Evolutionary conservation across 2,888 invertebrate genomes (phyloP), one percentile per base, ranked within the genome.

Genomic region (Lathronympha strigana): DNA sequence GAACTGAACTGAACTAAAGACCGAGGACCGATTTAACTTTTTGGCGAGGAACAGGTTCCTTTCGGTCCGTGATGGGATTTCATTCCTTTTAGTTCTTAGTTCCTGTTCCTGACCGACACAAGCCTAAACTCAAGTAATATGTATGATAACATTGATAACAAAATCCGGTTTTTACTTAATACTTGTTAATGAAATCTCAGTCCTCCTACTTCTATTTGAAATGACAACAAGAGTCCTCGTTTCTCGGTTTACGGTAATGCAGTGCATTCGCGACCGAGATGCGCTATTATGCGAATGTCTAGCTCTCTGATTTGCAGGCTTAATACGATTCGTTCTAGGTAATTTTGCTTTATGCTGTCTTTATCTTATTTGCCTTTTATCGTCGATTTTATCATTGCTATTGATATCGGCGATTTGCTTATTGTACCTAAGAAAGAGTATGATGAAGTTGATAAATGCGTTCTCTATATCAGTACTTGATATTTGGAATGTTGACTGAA

Each of bases 271-370:
- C 43, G 51, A 19, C 43, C 51, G 73, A 75, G 76, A 79, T 76
- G 75, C 73, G 74, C 72, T 66, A 75, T 78, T 77, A 79, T 79
- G 76, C 72, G 77, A 76, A 78, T 78, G 66, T 68, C 72, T 73
- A 73, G 73, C 74, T 76, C 74, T 76, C 77, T 73, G 73, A 76
- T 76, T 78, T 33, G 6, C 25, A 8, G 15, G 4, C n/a, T 40
- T 73, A 77, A 74, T 73, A 73, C 73, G 67, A 63, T 69, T 61
- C 70, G 67, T 68, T 68, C 72, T 69, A 72, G 73, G 75, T 73
- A 71, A 75, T 71, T 55, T 68, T 64, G 58, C 57, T 61, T 66
- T 67, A 57, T 51, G 25, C 40, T 38, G 31, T 54, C 47, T 43
- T 3, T 38, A 38, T 38, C n/a, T 1, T 40, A n/a, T 40, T 40